Base-by-base conservation (phyloP, 2,113 vertebrate genomes). In the Sisor rabdophorus region DNA sequence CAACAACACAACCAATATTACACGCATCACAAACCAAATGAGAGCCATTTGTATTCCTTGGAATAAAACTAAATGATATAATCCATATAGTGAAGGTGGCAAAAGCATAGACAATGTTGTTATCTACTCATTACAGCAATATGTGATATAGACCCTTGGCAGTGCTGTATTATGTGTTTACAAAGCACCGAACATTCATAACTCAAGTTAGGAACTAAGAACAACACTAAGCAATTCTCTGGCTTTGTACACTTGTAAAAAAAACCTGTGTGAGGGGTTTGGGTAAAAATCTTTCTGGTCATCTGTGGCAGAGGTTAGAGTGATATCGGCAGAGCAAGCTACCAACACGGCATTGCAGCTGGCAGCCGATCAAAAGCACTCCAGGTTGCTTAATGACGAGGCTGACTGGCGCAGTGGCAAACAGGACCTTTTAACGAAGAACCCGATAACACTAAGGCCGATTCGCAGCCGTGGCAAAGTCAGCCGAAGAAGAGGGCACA, bases 351-450 rank as follows among this genome's bases (percentile, higher is more conserved):
- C 68, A 63, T 26, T 47, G 63, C 47, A 60, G 48, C 71, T 53
- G 77, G 71, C 64, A 82, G 80, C 63, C 75, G 72, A 80, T 80
- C 80, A 82, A 79, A 83, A 73, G 20, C 59, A 54, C 65, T 80
- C 40, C 20, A 28, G 15, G 54, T 40, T 61, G 58, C 77, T 53
- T 75, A 82, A 85, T 61, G 75, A 78, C 71, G 40, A 77, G 52
- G 67, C 58, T 24, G 48, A 59, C 22, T 60, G 63, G 73, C 26
- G 15, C 52, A 32, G 61, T 26, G 19, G n/a, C 72, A 72, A 76
- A 78, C 75, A 75, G 19, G 28, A 80, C 69, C 40, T 78, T 44
- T 74, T 84, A 80, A 78, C 68, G 71, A 82, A 68, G 52, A 73
- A 63, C 1, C 52, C 55, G 32, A 73, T 71, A n/a, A 28, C 6